phyloP scores from a whole-genome alignment of 2,888 invertebrate genomes.

The Ectemnius cavifrons region DNA sequence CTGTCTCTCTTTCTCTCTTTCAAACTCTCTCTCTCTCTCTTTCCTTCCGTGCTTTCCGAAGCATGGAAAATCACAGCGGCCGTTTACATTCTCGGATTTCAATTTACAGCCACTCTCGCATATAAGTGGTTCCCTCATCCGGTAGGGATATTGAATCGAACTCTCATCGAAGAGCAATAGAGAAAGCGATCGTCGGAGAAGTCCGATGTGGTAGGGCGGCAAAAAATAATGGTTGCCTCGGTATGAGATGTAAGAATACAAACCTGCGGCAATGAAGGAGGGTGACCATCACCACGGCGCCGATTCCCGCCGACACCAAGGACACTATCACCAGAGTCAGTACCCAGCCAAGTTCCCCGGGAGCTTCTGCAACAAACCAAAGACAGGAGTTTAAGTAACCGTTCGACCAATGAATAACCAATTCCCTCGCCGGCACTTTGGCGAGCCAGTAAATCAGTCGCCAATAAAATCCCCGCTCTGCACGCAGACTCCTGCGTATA shows the following conservation, averaged over 20 bases:
- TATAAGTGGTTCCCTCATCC: conserved; percentile 31
- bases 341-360: conserved; percentile 85
- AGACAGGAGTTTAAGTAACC: conserved; percentile 1
- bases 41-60: conserved; percentile 31
- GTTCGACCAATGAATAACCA: not conserved
- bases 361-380: conserved; percentile 79
- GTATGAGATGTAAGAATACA: conserved; percentile 58
- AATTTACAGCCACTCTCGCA: conserved; percentile 33
- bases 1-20: too few species aligned
- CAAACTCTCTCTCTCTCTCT: too few species aligned
- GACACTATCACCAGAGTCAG: conserved; percentile 86
- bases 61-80: conserved; percentile 30
- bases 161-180: not conserved
- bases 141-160: conserved; percentile 29
- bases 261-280: conserved; percentile 84
- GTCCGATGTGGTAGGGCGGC: not conserved
- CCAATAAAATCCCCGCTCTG: not conserved
- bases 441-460: not conserved
- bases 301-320: conserved; percentile 84
- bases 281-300: conserved; percentile 86
- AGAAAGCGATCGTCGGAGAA: not conserved
- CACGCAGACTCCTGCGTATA: not conserved
- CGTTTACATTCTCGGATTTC: conserved; percentile 47
- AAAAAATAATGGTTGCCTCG: not conserved
- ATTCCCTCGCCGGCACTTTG: too few species aligned